Conservation (phyloP, 2,113 vertebrate genomes). For the Sapajus apella region DNA sequence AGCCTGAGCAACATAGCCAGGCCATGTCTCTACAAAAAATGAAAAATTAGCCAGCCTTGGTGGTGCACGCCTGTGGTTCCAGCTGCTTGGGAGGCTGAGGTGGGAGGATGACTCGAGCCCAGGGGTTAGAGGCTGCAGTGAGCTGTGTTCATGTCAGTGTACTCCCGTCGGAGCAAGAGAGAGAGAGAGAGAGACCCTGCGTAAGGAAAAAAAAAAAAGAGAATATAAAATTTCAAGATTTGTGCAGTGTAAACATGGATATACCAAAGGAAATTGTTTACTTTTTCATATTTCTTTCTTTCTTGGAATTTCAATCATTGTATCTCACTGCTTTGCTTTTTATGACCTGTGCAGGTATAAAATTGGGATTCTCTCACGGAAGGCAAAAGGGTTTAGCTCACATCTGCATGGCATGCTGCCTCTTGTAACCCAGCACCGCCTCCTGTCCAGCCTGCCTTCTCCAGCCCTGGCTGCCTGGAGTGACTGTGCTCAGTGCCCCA, state of each 20-base stretch:
- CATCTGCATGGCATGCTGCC: rapidly evolving
- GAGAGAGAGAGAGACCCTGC: too few relatives aligned
- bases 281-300: not conserved
- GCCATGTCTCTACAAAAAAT: too few relatives aligned
- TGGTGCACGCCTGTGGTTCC: too few relatives aligned
- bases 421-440: not conserved
- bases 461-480: not conserved
- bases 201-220: too few relatives aligned
- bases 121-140: too few relatives aligned
- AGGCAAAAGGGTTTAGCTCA: not conserved
- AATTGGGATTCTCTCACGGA: not conserved
- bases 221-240: not conserved
- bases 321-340: not conserved
- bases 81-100: too few relatives aligned
- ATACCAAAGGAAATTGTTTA: not conserved
- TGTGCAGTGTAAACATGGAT: not conserved
- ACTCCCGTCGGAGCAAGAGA: too few relatives aligned
- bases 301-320: not conserved
- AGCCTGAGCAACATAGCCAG: too few relatives aligned
- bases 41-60: too few relatives aligned
- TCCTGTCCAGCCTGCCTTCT: rapidly evolving
- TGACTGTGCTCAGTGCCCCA: rapidly evolving
- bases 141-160: too few relatives aligned
- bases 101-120: too few relatives aligned
- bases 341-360: not conserved